Percentiles rank a stretch among this genome's conserved stretches.
Evolutionary conservation across 1,140 invertebrate species (phyloP).

Genomic region (Ephestia elutella): DNA sequence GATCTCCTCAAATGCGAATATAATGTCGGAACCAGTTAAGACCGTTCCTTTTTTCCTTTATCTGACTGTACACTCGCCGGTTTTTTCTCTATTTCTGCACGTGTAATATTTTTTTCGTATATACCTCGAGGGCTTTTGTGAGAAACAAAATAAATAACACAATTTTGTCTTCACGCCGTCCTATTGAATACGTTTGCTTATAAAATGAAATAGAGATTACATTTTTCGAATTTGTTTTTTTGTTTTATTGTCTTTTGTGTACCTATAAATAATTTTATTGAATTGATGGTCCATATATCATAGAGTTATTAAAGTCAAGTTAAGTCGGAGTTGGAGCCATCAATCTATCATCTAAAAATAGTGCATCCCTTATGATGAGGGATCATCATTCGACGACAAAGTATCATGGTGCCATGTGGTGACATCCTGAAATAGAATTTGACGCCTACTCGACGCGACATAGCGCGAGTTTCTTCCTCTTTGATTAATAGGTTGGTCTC

Average conservation of each 20-base stretch:
- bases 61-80: constrained; percentile 37
- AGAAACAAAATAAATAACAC: constrained; percentile 56
- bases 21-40: constrained; percentile 67
- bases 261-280: not conserved
- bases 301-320: constrained; percentile 60
- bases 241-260: constrained; percentile 4
- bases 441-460: constrained; percentile 33
- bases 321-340: constrained; percentile 51
- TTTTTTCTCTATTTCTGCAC: constrained; percentile 34
- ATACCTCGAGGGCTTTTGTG: constrained; percentile 43
- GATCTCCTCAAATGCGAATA: constrained; percentile 69
- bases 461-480: not conserved
- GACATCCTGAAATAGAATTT: constrained; percentile 53
- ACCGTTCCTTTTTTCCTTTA: constrained; percentile 51
- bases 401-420: constrained; percentile 57
- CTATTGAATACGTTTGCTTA: constrained; percentile 53
- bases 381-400: constrained; percentile 62
- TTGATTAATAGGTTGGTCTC: too few species aligned
- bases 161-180: constrained; percentile 48
- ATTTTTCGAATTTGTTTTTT: constrained; percentile 31
- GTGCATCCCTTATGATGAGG: constrained; percentile 55
- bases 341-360: constrained; percentile 61
- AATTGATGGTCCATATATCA: constrained; percentile 45
- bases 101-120: constrained; percentile 42
- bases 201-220: constrained; percentile 49